These are phyloP conservation scores for Luffia ferchaultella DNA, from an alignment of 2,888 invertebrate genomes.

Conservation along the genomic window DNA sequence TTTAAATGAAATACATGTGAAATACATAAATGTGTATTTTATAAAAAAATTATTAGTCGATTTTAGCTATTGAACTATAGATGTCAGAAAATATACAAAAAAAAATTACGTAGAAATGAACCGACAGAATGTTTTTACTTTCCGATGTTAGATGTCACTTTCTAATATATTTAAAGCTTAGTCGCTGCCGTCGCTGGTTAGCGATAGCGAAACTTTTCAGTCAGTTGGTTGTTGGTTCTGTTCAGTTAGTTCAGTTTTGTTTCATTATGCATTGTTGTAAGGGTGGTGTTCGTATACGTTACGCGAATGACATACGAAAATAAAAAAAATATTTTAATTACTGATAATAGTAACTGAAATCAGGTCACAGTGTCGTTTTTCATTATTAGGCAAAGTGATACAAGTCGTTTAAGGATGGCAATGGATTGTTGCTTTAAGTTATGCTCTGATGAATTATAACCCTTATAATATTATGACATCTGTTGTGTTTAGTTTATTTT, in stretches of 20 bases:
- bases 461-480: constrained; percentile 35
- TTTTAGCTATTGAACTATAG: background rate
- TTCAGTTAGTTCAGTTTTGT: constrained; percentile 42
- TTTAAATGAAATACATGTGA: too few relatives aligned
- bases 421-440: constrained; percentile 18
- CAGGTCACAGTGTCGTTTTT: too few relatives aligned
- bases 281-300: constrained; percentile 51
- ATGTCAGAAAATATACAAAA: background rate
- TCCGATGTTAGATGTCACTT: background rate
- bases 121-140: background rate
- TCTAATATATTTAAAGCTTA: background rate
- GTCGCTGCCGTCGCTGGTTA: too few relatives aligned
- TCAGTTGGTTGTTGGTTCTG: too few relatives aligned
- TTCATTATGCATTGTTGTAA: constrained; percentile 45
- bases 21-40: too few relatives aligned
- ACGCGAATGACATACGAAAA: constrained; percentile 48
- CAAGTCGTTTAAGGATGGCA: constrained; percentile 11
- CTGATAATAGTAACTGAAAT: too few relatives aligned
- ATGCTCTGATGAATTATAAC: constrained; percentile 31
- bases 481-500: constrained; percentile 7
- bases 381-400: too few relatives aligned
- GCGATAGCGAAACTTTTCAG: constrained; percentile 31
- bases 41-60: too few relatives aligned
- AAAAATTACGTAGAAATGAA: background rate
- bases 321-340: too few relatives aligned